Percentiles rank a stretch among this genome's conserved stretches.
Evolutionary conservation across 2,888 invertebrate species (phyloP).

Genomic region (Perizoma flavofasciatum): DNA sequence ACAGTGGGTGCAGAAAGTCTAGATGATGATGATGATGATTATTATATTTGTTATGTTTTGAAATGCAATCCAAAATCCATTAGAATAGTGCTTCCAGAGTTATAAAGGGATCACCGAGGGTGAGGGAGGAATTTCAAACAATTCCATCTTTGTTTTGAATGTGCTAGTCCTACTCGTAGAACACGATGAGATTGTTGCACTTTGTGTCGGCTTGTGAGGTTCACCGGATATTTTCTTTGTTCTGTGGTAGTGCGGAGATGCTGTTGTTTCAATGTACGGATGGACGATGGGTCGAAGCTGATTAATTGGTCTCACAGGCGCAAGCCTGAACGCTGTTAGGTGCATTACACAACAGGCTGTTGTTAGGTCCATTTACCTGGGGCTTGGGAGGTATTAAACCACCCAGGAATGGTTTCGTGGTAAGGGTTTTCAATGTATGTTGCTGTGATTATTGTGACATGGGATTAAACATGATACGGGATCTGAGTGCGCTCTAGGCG

Average conservation of each 20-base stretch:
- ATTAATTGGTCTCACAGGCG: slow-evolving; percentile 65
- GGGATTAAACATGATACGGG: background rate
- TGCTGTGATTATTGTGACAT: slow-evolving; percentile 3
- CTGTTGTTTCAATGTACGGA: slow-evolving; percentile 53
- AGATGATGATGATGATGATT: no score
- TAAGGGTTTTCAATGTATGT: background rate
- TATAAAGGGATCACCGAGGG: no score
- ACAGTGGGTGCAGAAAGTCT: no score
- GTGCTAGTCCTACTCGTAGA: no score
- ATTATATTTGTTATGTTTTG: no score
- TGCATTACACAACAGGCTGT: slow-evolving; percentile 48
- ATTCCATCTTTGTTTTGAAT: no score
- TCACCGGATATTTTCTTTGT: slow-evolving; percentile 31
- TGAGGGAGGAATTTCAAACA: no score
- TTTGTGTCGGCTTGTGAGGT: slow-evolving; percentile 28
- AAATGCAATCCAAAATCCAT: no score
- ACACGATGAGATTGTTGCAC: slow-evolving; percentile 1
- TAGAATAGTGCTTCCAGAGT: no score
- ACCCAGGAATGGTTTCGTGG: slow-evolving; percentile 22
- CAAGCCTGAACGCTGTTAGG: slow-evolving; percentile 57
- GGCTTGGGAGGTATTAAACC: slow-evolving; percentile 30
- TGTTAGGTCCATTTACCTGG: slow-evolving; percentile 48
- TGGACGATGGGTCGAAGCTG: slow-evolving; percentile 52
- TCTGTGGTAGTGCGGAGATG: slow-evolving; percentile 45
- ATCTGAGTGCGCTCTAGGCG: background rate